Percentiles rank a stretch among this genome's conserved stretches.
These are phyloP conservation scores for Falcunculus frontatus DNA, from an alignment of 2,113 vertebrate genomes.

Conservation along the genomic window DNA sequence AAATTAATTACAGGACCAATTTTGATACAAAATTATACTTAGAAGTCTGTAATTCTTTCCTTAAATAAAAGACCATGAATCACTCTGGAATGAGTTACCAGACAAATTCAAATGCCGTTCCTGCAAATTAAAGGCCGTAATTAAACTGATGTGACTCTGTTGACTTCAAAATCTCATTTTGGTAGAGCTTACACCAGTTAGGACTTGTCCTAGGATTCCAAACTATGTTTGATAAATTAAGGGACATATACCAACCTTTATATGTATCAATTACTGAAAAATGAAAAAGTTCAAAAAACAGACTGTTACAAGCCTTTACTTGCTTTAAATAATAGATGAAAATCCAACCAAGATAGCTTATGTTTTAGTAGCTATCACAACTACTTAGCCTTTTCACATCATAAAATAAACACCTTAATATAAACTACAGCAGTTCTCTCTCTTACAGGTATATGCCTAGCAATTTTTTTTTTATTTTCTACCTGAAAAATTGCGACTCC, in stretches of 20 bases:
- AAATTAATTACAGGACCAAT: conserved; percentile 41
- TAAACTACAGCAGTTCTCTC: not conserved
- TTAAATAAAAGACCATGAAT: conserved; percentile 20
- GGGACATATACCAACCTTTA: not conserved
- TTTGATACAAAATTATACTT: conserved; percentile 25
- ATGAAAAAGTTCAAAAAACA: not conserved
- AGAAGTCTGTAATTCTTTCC: conserved; percentile 15
- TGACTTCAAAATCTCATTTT: conserved; percentile 8
- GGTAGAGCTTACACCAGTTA: not conserved
- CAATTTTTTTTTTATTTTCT: not conserved
- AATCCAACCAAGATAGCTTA: not conserved
- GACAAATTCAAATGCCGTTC: not conserved
- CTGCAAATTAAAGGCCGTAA: not conserved
- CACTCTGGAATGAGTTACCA: not conserved
- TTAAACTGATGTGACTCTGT: not conserved
- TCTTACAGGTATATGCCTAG: not conserved
- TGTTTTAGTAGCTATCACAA: not conserved
- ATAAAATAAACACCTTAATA: not conserved
- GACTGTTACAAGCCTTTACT: not conserved
- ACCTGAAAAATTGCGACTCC: not conserved
- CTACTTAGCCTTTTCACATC: not conserved
- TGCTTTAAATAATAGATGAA: not conserved
- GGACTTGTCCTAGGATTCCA: not conserved
- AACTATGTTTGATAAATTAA: not conserved
- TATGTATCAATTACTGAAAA: not conserved